These are phyloP conservation scores for Axis porcinus DNA, from an alignment of 2,113 vertebrate genomes.

Conservation along the genomic window DNA sequence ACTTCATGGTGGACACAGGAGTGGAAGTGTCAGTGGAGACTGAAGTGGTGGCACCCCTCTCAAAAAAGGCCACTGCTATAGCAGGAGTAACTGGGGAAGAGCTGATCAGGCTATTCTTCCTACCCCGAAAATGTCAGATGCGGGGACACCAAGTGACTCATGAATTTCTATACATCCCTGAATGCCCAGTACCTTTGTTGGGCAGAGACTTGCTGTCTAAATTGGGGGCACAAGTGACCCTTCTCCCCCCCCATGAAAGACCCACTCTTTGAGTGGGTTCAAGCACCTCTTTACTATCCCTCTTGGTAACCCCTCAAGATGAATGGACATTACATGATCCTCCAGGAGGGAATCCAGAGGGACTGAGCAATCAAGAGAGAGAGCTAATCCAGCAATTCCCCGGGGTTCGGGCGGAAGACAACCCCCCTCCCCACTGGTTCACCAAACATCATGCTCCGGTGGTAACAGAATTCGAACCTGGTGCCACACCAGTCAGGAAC, in stretches of 20 bases:
- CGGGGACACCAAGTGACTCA: neutral
- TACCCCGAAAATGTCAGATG: neutral
- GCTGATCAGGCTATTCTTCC: neutral
- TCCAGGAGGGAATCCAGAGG: neutral
- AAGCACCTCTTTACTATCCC: neutral
- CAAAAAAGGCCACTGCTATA: neutral
- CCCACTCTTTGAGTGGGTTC: neutral
- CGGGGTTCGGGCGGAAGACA: neutral
- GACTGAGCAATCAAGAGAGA: neutral
- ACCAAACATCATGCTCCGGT: neutral
- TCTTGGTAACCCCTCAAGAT: neutral
- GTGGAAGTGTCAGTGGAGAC: neutral
- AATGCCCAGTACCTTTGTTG: neutral
- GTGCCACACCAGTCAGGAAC: neutral
- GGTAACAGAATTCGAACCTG: neutral
- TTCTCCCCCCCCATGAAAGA: fast-evolving
- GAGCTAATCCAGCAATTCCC: neutral
- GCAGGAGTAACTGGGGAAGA: neutral
- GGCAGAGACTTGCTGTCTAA: neutral
- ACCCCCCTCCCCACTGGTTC: neutral
- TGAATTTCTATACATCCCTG: neutral
- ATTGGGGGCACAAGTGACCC: neutral
- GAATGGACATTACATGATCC: neutral
- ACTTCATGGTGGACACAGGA: neutral
- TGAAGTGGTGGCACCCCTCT: neutral